Evolutionary conservation across 2,113 vertebrate genomes (phyloP).

Genomic region (Scartelaos histophorus): DNA sequence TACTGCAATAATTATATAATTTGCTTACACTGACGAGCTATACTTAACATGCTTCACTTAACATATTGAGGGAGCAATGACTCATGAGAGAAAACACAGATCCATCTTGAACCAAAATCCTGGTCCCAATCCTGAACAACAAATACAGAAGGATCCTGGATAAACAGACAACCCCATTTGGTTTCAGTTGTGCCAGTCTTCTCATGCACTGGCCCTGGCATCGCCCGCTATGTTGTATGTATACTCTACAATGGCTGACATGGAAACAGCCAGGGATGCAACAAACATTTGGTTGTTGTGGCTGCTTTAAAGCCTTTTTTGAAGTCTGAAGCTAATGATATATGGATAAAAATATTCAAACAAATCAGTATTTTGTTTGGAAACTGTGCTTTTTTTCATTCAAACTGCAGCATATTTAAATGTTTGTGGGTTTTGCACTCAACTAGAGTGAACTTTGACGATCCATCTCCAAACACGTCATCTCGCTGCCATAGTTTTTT

Average conservation of each 20-base stretch:
- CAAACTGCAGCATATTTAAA: conserved; percentile 41
- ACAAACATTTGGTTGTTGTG: conserved; percentile 64
- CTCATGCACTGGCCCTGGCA: conserved; percentile 21
- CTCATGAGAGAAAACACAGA: conserved; percentile 54
- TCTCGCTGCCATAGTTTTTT: background rate
- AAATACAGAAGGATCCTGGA: conserved; percentile 51
- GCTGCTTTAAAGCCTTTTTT: conserved; percentile 62
- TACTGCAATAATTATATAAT: too few species aligned
- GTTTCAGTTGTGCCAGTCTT: conserved; percentile 54
- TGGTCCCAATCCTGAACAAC: conserved; percentile 51
- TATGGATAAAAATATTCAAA: conserved; percentile 65
- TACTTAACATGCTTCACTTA: too few species aligned
- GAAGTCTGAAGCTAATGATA: conserved; percentile 67
- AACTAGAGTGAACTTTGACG: background rate
- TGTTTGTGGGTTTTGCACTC: conserved; percentile 38
- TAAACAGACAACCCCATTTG: conserved; percentile 65
- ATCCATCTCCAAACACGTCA: background rate
- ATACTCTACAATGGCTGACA: conserved; percentile 54
- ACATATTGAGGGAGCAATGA: conserved; percentile 30
- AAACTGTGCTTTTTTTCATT: conserved; percentile 53
- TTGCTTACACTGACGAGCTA: too few species aligned
- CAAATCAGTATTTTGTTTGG: conserved; percentile 63
- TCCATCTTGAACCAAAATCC: conserved; percentile 42
- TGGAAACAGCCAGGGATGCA: conserved; percentile 62
- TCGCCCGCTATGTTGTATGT: conserved; percentile 51